A percentile compares a stretch with the other conserved stretches of the same genome.
phyloP scores from a whole-genome alignment of 2,113 vertebrate genomes.

The Brachyistius frenatus region DNA sequence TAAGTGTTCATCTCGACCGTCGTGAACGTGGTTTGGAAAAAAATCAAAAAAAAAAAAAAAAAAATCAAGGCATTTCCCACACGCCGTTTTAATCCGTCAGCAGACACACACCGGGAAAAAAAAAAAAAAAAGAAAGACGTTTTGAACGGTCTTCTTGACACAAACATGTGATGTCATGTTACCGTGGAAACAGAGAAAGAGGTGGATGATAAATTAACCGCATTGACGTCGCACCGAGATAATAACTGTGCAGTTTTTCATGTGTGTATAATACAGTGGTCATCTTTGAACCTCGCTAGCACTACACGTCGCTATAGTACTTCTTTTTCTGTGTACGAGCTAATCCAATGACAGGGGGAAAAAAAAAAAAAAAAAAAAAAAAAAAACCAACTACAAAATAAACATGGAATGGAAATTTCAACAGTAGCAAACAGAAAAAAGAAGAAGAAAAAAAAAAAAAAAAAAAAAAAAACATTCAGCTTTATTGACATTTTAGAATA shows the following conservation, averaged over 20 bases:
- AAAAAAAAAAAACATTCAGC: slow-evolving; percentile 56
- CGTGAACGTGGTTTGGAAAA: background rate
- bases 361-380: slow-evolving; percentile 7
- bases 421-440: slow-evolving; percentile 62
- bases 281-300: slow-evolving; percentile 12
- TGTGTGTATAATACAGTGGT: slow-evolving; percentile 50
- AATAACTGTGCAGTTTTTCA: slow-evolving; percentile 23
- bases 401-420: slow-evolving; percentile 78
- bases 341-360: background rate
- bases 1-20: too few species aligned
- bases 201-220: slow-evolving; percentile 23
- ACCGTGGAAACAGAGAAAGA: slow-evolving; percentile 31
- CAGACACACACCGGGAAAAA: background rate
- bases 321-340: slow-evolving; percentile 20
- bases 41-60: slow-evolving; percentile 7
- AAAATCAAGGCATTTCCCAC: slow-evolving; percentile 34
- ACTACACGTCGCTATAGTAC: slow-evolving; percentile 6
- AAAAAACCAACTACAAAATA: slow-evolving; percentile 47
- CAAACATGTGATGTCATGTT: slow-evolving; percentile 9
- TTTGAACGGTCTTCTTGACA: slow-evolving; percentile 9
- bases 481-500: slow-evolving; percentile 64
- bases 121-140: slow-evolving; percentile 16
- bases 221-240: background rate
- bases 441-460: slow-evolving; percentile 26
- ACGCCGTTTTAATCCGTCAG: slow-evolving; percentile 44